phyloP scores from a whole-genome alignment of 2,888 invertebrate genomes.

The Eristalis tenax region DNA sequence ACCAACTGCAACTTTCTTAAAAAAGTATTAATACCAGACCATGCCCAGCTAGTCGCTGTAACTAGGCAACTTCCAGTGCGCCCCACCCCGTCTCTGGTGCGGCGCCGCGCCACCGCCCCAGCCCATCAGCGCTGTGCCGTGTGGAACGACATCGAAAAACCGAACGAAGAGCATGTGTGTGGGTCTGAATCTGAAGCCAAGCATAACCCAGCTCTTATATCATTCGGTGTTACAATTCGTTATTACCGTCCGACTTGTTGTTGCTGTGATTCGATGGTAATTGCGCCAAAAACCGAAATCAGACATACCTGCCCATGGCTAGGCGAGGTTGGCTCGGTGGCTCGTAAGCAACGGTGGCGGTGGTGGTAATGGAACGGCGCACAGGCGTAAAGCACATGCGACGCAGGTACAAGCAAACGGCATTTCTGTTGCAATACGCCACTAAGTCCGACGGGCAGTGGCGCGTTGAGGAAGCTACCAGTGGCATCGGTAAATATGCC shows the following conservation, averaged over 20 bases:
- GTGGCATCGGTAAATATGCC: conserved; percentile 41
- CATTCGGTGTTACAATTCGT: conserved; percentile 66
- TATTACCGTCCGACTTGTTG: conserved; percentile 24
- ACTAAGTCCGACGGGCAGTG: conserved; percentile 12
- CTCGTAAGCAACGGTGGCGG: neutral
- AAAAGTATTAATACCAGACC: conserved; percentile 41
- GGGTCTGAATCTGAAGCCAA: conserved; percentile 57
- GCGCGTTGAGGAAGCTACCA: conserved; percentile 47
- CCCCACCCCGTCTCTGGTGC: neutral
- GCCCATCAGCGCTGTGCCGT: neutral
- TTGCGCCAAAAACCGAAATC: conserved; percentile 49
- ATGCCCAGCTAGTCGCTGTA: conserved; percentile 39
- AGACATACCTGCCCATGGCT: conserved; percentile 51
- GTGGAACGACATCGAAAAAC: neutral
- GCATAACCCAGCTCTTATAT: conserved; percentile 65
- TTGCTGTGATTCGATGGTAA: conserved; percentile 38
- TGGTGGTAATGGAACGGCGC: neutral
- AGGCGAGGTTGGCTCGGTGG: conserved; percentile 16
- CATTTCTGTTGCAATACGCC: conserved; percentile 36
- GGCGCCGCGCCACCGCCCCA: too few relatives aligned
- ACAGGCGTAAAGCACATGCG: neutral
- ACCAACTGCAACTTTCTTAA: conserved; percentile 58
- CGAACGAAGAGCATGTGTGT: neutral
- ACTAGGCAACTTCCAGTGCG: conserved; percentile 2
- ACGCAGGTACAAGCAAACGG: conserved; percentile 17